These are phyloP conservation scores for Pachycephus smyrnensis DNA, from an alignment of 2,888 invertebrate genomes.

Conservation along the genomic window DNA sequence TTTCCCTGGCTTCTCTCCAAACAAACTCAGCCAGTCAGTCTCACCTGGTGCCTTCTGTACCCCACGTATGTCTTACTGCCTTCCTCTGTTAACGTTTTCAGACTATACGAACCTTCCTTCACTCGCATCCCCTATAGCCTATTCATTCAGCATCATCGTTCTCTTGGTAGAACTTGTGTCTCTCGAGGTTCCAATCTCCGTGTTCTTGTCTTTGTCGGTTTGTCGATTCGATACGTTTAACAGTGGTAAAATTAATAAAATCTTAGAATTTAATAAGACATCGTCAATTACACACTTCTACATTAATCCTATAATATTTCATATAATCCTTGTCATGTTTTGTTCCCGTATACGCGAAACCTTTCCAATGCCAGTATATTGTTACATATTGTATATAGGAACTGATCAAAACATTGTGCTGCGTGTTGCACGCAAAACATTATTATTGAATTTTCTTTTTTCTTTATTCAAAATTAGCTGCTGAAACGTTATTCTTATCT, in stretches of 20 bases:
- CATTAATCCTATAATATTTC: background rate
- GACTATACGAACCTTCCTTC: constrained; percentile 9
- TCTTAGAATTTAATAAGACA: background rate
- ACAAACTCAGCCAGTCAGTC: constrained; percentile 11
- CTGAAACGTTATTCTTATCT: background rate
- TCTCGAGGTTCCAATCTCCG: background rate
- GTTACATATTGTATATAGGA: background rate
- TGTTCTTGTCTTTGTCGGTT: background rate
- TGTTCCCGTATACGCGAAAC: background rate
- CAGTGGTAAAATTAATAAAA: background rate
- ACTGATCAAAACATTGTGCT: background rate
- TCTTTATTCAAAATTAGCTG: background rate
- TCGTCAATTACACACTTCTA: background rate
- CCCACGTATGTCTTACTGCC: background rate
- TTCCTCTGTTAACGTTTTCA: constrained; percentile 14
- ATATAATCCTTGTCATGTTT: background rate
- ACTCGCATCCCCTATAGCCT: constrained; percentile 21
- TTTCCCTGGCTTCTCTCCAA: constrained; percentile 27
- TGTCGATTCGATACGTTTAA: background rate
- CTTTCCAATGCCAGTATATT: background rate
- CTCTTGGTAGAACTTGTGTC: background rate
- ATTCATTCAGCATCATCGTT: constrained; percentile 23
- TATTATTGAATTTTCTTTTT: background rate
- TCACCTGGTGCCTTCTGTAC: background rate
- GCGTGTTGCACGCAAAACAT: background rate